Conservation (phyloP, 1,140 invertebrate species). For the Drosophila nannoptera region DNA sequence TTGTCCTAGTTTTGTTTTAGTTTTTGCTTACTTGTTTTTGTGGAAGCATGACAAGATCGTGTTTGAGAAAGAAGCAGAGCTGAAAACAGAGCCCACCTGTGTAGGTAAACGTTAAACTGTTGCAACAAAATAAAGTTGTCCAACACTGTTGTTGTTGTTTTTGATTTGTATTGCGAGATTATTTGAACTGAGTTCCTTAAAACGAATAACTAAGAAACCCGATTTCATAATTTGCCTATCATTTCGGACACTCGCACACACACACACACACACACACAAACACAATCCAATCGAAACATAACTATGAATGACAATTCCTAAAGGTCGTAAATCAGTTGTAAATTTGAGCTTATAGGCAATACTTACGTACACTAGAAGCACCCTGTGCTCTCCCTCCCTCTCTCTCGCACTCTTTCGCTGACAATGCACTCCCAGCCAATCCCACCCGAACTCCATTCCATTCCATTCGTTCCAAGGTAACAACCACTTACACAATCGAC, state of each 20-base stretch:
- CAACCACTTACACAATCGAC: constrained; percentile 33
- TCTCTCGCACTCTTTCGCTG: not conserved
- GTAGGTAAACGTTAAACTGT: constrained; percentile 66
- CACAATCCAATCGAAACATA: not conserved
- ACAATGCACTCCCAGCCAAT: too few relatives aligned
- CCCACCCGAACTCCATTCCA: too few relatives aligned
- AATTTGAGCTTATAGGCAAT: constrained; percentile 78
- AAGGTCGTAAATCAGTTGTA: constrained; percentile 65
- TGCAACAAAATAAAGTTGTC: constrained; percentile 35
- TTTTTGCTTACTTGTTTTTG: constrained; percentile 34
- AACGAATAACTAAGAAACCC: constrained; percentile 33
- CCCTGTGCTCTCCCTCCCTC: not conserved
- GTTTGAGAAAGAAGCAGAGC: constrained; percentile 4
- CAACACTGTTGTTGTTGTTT: constrained; percentile 30
- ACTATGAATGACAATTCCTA: constrained; percentile 22
- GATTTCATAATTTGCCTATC: constrained; percentile 23
- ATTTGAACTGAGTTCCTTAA: constrained; percentile 46
- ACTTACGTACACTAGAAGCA: constrained; percentile 19
- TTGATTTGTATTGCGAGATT: constrained; percentile 10
- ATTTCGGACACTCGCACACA: constrained; percentile 23
- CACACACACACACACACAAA: constrained; percentile 4
- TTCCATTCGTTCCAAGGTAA: not conserved
- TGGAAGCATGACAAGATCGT: constrained; percentile 29
- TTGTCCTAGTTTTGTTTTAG: constrained; percentile 49
- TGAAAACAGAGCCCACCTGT: constrained; percentile 69